A percentile compares a stretch with the other conserved stretches of the same genome.
These are phyloP conservation scores for Oligia latruncula DNA, from an alignment of 2,888 invertebrate species.

Conservation along the genomic window DNA sequence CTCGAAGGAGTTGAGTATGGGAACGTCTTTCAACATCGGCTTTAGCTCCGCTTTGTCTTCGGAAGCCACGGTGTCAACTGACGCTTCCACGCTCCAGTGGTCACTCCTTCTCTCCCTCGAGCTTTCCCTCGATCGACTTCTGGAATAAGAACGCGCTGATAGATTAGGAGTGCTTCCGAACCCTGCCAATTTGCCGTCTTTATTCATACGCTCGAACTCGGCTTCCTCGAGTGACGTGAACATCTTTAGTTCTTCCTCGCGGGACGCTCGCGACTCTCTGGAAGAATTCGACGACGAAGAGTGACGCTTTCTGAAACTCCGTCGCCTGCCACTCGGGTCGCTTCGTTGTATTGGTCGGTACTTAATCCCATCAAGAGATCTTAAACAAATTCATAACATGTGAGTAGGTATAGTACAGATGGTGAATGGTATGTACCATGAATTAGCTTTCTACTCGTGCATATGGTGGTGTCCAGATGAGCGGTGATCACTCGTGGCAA, in stretches of 20 bases:
- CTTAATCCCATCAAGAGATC: constrained; percentile 92
- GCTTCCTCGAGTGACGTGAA: constrained; percentile 92
- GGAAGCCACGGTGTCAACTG: constrained; percentile 72
- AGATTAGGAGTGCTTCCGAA: constrained; percentile 88
- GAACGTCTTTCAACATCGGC: constrained; percentile 76
- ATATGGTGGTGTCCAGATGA: constrained; percentile 70
- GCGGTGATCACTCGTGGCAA: constrained; percentile 64
- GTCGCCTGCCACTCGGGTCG: constrained; percentile 91
- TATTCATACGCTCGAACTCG: constrained; percentile 86
- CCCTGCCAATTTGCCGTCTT: constrained; percentile 71
- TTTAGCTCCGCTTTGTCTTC: constrained; percentile 73
- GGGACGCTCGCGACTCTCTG: constrained; percentile 90
- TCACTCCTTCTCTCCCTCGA: constrained; percentile 83
- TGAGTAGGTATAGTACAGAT: constrained; percentile 85
- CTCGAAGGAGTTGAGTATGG: constrained; percentile 85
- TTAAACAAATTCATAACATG: constrained; percentile 85
- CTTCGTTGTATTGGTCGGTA: constrained; percentile 90
- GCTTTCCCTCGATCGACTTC: constrained; percentile 88
- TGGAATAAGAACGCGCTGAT: constrained; percentile 88
- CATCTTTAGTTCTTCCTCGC: constrained; percentile 91
- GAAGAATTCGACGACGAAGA: constrained; percentile 91
- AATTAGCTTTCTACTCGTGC: constrained; percentile 77
- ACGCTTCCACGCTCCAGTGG: constrained; percentile 77
- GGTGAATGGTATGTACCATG: constrained; percentile 73
- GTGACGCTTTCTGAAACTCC: constrained; percentile 91